phyloP scores from a whole-genome alignment of 2,888 invertebrate genomes.

The Malachius bipustulatus region DNA sequence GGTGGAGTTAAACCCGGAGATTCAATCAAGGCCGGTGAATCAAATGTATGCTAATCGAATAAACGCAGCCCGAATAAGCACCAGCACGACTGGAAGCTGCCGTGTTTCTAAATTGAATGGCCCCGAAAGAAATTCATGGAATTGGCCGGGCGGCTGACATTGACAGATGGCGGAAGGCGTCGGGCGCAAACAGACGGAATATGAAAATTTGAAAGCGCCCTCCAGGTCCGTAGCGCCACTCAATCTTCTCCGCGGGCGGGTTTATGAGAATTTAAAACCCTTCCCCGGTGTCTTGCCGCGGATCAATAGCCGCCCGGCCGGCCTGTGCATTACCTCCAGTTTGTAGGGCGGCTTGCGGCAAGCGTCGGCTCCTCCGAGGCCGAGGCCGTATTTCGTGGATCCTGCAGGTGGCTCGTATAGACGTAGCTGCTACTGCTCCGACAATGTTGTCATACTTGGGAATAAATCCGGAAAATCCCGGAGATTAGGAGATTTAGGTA shows the following conservation, averaged over 20 bases:
- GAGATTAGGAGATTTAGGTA: no score
- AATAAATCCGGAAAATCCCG: no score
- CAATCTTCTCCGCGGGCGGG: conserved; percentile 30
- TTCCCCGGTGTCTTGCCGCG: conserved; percentile 23
- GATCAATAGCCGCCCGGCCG: conserved; percentile 23
- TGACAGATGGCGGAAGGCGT: conserved; percentile 29
- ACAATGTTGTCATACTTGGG: no score
- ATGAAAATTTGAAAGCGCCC: conserved; percentile 30
- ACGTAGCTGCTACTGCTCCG: not conserved
- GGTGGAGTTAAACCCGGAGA: no score
- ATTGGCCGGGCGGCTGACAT: conserved; percentile 28
- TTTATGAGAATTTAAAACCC: conserved; percentile 35
- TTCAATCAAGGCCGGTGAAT: no score
- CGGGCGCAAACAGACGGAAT: conserved; percentile 29
- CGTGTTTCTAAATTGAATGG: conserved; percentile 26
- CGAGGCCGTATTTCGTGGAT: conserved; percentile 14
- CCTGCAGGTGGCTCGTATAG: conserved; percentile 14
- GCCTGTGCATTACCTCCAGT: conserved; percentile 23
- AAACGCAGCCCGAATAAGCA: conserved; percentile 20
- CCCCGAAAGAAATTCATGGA: conserved; percentile 25
- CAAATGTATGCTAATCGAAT: conserved; percentile 29
- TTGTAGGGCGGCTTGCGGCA: conserved; percentile 18
- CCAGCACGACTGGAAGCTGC: conserved; percentile 23
- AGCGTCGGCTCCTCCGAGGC: conserved; percentile 4
- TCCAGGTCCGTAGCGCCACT: conserved; percentile 28